Conservation (phyloP, 2,113 vertebrate genomes). For the Coptodon bakossiorum region DNA sequence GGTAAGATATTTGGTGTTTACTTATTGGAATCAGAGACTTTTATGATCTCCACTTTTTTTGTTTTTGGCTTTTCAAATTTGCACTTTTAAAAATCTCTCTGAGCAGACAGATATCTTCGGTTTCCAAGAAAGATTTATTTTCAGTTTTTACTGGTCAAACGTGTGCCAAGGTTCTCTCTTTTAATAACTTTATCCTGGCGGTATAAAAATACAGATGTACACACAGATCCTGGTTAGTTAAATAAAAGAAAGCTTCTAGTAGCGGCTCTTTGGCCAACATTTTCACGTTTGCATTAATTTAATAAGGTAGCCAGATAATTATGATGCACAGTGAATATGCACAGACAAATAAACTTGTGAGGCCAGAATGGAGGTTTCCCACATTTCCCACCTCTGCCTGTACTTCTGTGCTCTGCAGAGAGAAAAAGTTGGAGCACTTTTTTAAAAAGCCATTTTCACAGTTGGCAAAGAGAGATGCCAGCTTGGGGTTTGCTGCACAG, state of each 20-base stretch:
- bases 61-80: not conserved
- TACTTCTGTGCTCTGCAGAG: not conserved
- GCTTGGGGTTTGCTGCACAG: not conserved
- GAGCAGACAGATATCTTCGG: not conserved
- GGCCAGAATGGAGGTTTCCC: fast-evolving
- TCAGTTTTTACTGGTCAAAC: not conserved
- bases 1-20: conserved; percentile 63
- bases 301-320: not conserved
- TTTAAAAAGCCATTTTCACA: not conserved
- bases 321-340: not conserved
- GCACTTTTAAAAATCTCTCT: not conserved
- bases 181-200: not conserved
- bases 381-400: not conserved
- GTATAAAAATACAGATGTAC: not conserved
- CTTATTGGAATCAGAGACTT: not conserved
- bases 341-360: not conserved
- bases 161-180: not conserved
- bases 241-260: not conserved
- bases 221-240: not conserved
- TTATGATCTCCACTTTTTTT: not conserved
- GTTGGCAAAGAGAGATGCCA: not conserved
- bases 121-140: not conserved
- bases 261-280: not conserved
- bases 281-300: not conserved
- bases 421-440: not conserved